phyloP scores from a whole-genome alignment of 2,113 vertebrate genomes.

The Abramis brama region DNA sequence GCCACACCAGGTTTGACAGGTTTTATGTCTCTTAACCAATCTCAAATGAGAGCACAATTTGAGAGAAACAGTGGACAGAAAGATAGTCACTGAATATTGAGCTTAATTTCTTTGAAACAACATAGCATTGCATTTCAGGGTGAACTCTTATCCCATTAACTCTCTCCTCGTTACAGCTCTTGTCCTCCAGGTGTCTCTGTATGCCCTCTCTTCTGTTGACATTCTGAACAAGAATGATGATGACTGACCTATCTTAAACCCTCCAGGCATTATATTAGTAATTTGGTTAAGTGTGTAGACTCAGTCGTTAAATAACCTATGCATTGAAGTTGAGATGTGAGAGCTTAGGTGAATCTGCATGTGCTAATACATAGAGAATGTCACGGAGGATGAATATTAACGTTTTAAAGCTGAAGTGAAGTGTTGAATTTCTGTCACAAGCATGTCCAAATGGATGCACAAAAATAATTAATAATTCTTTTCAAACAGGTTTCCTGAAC shows the following conservation, averaged over 20 bases:
- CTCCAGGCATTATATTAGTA: neutral
- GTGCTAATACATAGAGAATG: neutral
- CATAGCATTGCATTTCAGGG: neutral
- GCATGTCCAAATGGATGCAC: neutral
- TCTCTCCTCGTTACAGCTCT: neutral
- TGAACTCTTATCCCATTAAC: neutral
- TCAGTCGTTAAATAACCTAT: neutral
- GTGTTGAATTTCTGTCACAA: neutral
- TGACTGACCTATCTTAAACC: neutral
- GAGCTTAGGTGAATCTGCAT: neutral
- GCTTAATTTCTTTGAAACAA: neutral
- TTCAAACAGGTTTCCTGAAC: neutral
- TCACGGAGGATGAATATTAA: neutral
- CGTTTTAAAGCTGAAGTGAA: neutral
- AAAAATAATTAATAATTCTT: neutral
- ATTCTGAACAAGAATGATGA: neutral
- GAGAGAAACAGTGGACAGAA: neutral
- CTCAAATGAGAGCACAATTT: neutral
- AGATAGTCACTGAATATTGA: neutral
- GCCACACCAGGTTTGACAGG: no score
- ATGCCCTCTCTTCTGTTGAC: neutral
- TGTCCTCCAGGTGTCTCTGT: slow-evolving; percentile 30
- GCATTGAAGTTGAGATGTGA: neutral
- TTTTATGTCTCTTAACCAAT: neutral
- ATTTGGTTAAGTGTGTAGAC: neutral